Evolutionary conservation across 2,888 invertebrate species (phyloP), one percentile per base, ranked within the genome.

Genomic region (Mythimna lalbum): DNA sequence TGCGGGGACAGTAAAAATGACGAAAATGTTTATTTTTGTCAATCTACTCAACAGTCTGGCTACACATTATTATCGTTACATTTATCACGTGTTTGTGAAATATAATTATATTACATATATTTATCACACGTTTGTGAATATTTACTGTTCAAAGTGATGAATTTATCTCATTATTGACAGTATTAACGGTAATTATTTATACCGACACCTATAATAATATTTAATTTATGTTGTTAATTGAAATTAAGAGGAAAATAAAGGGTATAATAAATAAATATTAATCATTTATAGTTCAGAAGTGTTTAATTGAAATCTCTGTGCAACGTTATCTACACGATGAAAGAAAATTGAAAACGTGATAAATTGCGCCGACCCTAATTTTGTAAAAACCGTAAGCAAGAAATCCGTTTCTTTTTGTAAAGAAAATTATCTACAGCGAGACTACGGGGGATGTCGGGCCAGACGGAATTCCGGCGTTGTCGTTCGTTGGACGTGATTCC

Each of bases 401-500:
- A 87, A 87, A 88, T 78, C 82, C 79, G 85, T 86, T 87, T 85
- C 83, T 88, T 90, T 90, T 92, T 90, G 85, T 85, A 86, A 88
- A 89, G 90, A 90, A 92, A 91, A 91, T 91, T 91, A 92, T 91
- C 89, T 83, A 87, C 87, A 82, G 83, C 81, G 86, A 87, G 88
- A 89, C 89, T 90, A 88, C 89, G 85, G 83, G 86, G 87, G 87
- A 88, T 86, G 91, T 82, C 87, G 90, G 89, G 88, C 89, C 84
- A 83, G 89, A 88, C 94, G 95, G 95, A 95, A 93, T 93, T 95
- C 95, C 94, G 94, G 94, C 90, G 91, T 90, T 92, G 93, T 91
- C 90, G 91, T 89, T 90, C 90, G 92, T 91, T 91, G 92, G 88
- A 94, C 94, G 94, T 94, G 94, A 94, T 94, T 94, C 91, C 89